phyloP scores from a whole-genome alignment of 2,797 vertebrate species.

The Amazona ochrocephala region DNA sequence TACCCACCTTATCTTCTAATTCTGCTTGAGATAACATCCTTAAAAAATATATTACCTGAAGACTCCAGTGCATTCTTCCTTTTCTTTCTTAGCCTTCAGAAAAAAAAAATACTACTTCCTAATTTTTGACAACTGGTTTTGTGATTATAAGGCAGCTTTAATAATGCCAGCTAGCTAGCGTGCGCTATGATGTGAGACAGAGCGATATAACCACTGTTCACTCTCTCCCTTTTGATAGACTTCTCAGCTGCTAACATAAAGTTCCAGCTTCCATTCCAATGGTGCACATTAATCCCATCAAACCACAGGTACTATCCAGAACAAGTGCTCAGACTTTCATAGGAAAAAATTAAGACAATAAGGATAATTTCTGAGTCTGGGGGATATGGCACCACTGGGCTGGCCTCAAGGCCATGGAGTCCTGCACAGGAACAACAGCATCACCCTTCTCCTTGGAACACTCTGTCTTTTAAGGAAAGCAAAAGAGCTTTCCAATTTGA shows the following conservation, averaged over 20 bases:
- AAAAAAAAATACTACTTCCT: not conserved
- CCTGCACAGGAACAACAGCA: accelerated
- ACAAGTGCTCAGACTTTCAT: accelerated
- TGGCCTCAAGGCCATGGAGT: accelerated
- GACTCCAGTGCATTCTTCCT: not conserved
- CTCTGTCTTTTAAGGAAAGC: not conserved
- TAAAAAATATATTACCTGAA: not conserved
- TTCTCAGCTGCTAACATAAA: not conserved
- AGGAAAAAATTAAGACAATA: accelerated
- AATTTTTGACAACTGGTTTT: not conserved
- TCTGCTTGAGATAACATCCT: not conserved
- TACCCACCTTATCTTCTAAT: not conserved
- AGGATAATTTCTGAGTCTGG: not conserved
- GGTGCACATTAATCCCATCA: not conserved
- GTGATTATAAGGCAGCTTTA: not conserved
- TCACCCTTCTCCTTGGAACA: not conserved
- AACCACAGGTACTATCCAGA: not conserved
- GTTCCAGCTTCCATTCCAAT: not conserved
- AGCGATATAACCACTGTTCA: not conserved
- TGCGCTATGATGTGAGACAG: not conserved
- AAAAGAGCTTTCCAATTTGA: too few relatives aligned
- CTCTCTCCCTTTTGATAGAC: not conserved
- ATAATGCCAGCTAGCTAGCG: not conserved
- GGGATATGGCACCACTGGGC: accelerated
- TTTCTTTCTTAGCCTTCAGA: not conserved